Base-by-base conservation (phyloP, 2,113 vertebrate species). In the Anas platyrhynchos region DNA sequence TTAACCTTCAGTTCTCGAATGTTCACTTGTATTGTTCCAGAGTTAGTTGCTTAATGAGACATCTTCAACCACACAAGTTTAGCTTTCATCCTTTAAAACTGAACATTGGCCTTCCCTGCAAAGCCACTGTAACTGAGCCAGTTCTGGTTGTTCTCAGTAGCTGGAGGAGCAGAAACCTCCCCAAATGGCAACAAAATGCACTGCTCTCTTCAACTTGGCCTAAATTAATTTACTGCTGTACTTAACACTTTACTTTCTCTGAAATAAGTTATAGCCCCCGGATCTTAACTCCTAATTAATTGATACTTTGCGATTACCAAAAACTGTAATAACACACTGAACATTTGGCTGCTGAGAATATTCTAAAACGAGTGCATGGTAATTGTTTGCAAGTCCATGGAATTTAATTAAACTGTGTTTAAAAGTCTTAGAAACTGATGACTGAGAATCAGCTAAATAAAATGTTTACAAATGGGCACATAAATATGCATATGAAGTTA, bases 371-470 rank as follows among this genome's bases (percentile, higher is more conserved):
- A 74, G 43, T 10, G 27, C 20, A 9, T 58, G 71, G 34, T 52
- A 93, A 95, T 94, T 87, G 86, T 94, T 93, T 77, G 55, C 18
- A 76, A 89, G 58, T 11, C 82, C 54, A 11, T 36, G 80, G 73
- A 92, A 96, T 96, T 96, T 96, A 89, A 96, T 96, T 96, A 95
- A 94, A 84, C 41, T 27, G 11, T 36, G 15, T 94, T 96, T 87
- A 91, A 94, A 94, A 67, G 31, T 95, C 88, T 79, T 23, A 43
- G 62, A 86, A 93, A 74, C 44, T 13, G 85, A 91, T 63, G 74
- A 59, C 22, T 95, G 83, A 83, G 97, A 95, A 78, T 85, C 81
- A 96, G 73, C 88, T 76, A 62, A 94, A 95, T 78, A 82, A 97
- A 96, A 94, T 75, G 67, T 92, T 97, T 89, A 92, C 94, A 96